Conservation (phyloP, 1,140 invertebrate species). For the Phymastichus coffea region DNA sequence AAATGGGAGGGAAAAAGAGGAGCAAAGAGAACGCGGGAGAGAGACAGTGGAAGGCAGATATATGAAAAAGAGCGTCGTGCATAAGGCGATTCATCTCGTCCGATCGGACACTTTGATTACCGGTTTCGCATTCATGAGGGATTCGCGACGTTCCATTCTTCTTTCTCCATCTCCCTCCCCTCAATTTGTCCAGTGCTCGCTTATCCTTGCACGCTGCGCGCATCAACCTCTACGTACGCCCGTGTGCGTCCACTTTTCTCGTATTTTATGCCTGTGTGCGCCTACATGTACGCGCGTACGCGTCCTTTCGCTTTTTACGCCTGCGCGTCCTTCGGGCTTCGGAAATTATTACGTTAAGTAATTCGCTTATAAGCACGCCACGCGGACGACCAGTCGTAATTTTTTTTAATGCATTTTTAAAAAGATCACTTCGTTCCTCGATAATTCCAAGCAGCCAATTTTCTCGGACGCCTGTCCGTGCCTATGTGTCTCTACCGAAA, state of each 20-base stretch:
- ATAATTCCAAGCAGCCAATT: constrained; percentile 19
- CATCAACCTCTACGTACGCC: no score
- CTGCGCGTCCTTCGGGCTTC: neutral
- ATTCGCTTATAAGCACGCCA: constrained; percentile 3
- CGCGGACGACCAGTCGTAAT: neutral
- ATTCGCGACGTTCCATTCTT: constrained; percentile 38
- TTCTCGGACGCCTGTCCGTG: neutral
- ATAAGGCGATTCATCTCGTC: constrained; percentile 51
- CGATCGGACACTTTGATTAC: constrained; percentile 54
- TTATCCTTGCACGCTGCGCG: no score
- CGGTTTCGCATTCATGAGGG: constrained; percentile 48
- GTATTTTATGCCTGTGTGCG: constrained; percentile 10
- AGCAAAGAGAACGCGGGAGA: neutral
- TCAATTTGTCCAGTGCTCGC: constrained; percentile 25
- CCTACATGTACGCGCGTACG: neutral
- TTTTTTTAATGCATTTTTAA: constrained; percentile 28
- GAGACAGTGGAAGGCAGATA: neutral
- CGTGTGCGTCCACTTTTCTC: constrained; percentile 19
- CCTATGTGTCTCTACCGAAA: neutral
- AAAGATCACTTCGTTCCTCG: constrained; percentile 17
- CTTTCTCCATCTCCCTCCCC: constrained; percentile 30
- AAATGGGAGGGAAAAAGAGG: neutral
- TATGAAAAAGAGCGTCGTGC: constrained; percentile 21
- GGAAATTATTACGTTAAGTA: constrained; percentile 22
- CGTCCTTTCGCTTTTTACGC: neutral